Evolutionary conservation across 2,888 invertebrate species (phyloP), one percentile per base, ranked within the genome.

Genomic region (Apodemia mormo): DNA sequence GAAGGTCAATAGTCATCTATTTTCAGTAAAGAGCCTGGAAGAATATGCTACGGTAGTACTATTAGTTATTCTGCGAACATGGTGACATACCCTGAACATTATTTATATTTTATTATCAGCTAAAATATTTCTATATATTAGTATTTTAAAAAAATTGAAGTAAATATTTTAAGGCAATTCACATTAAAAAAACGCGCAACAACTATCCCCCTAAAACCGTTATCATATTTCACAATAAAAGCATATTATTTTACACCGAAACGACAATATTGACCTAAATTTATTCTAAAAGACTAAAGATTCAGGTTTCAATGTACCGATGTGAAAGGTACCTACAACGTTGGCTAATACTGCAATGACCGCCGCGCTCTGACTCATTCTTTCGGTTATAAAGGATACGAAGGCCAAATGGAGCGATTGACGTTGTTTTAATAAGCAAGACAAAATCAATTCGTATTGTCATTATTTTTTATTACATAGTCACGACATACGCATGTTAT

Each of bases 211-310:
- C 52, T n/a, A 52, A n/a, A n/a, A n/a, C n/a, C 52, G n/a, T 52
- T 52, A 52, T 52, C 52, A 52, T n/a, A 52, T 52, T 52, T 52
- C 52, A 52, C 52, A 52, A 52, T 52, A 52, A 52, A 52, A 52
- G 52, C 52, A n/a, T 52, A 52, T 52, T 52, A 52, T 52, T n/a
- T 61, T 61, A 33, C 30, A 33, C 61, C 30, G 61, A 33, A 61
- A 61, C 58, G 30, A 58, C 14, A 61, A 61, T 33, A 61, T 33
- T 61, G 30, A 33, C 61, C 61, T 61, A 61, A 61, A 61, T 61
- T 61, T 61, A 61, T 61, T 61, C 61, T 61, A 61, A 61, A 33
- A 61, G 61, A 33, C 61, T 30, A 58, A 22, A 30, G 61, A 61
- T 30, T 61, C 61, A 61, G 61, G 61, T 61, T 61, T 61, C 61